A percentile compares a stretch with the other conserved stretches of the same genome.
Evolutionary conservation across 2,888 invertebrate species (phyloP).

Genomic region (Pelosia muscerda): DNA sequence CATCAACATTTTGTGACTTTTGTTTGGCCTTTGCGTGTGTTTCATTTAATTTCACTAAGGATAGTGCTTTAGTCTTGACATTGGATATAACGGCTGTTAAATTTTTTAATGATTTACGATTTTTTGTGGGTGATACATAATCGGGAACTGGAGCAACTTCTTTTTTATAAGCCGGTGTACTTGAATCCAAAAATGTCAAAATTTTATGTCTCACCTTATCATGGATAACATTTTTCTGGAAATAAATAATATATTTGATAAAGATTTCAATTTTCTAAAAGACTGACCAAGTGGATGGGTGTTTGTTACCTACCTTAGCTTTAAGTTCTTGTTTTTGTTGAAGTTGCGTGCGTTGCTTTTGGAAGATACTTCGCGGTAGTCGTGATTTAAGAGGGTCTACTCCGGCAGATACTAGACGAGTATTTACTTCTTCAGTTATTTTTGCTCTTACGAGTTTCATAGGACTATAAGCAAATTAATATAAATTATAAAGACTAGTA

Average conservation of each 20-base stretch:
- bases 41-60: slow-evolving; percentile 80
- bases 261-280: not conserved
- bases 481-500: not conserved
- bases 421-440: slow-evolving; percentile 83
- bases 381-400: slow-evolving; percentile 88
- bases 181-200: slow-evolving; percentile 77
- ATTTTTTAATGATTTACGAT: slow-evolving; percentile 63
- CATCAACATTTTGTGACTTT: slow-evolving; percentile 58
- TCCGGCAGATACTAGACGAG: slow-evolving; percentile 86
- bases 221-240: slow-evolving; percentile 82
- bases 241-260: slow-evolving; percentile 30
- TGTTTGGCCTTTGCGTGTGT: slow-evolving; percentile 56
- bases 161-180: slow-evolving; percentile 58
- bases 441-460: slow-evolving; percentile 77
- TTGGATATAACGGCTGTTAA: slow-evolving; percentile 82
- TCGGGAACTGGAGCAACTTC: slow-evolving; percentile 53
- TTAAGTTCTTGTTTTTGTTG: slow-evolving; percentile 86
- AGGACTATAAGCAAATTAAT: slow-evolving; percentile 62
- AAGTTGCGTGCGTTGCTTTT: slow-evolving; percentile 86
- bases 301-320: slow-evolving; percentile 79
- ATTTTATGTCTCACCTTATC: slow-evolving; percentile 80
- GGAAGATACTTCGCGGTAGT: slow-evolving; percentile 84
- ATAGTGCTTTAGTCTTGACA: slow-evolving; percentile 84
- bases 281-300: not conserved
- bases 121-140: slow-evolving; percentile 70